These are phyloP conservation scores for Terrapene triunguis DNA, from an alignment of 2,113 vertebrate genomes.

Conservation along the genomic window DNA sequence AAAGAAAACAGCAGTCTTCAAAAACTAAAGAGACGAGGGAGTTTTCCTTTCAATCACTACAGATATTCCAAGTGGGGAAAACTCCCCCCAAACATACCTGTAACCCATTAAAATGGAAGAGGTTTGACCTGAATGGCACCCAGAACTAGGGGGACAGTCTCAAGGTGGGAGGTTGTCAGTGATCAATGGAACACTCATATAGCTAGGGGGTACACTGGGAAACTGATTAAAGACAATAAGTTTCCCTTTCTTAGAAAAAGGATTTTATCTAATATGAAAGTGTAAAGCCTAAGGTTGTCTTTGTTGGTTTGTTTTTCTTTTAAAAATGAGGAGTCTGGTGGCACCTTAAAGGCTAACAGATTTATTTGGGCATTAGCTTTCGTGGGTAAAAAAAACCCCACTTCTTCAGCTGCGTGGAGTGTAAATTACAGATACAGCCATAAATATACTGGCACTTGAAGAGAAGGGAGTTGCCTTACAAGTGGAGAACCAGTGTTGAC, in stretches of 20 bases:
- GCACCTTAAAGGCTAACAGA: too few species aligned
- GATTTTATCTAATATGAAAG: not conserved
- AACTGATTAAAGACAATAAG: not conserved
- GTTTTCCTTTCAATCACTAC: not conserved
- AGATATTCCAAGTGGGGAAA: not conserved
- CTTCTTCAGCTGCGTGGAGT: too few species aligned
- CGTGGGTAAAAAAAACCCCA: too few species aligned
- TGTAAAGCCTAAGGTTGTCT: not conserved
- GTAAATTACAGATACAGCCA: too few species aligned
- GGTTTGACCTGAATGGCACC: not conserved
- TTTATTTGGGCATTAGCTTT: too few species aligned
- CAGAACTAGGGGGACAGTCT: not conserved
- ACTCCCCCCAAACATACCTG: too few species aligned
- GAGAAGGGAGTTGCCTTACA: too few species aligned
- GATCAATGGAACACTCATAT: not conserved
- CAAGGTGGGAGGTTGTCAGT: not conserved
- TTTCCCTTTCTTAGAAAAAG: not conserved
- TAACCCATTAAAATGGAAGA: not conserved
- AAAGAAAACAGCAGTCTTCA: too few species aligned
- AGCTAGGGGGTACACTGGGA: not conserved
- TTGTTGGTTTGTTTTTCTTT: not conserved
- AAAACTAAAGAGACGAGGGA: not conserved
- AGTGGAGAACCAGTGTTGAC: too few species aligned
- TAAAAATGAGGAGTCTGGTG: too few species aligned
- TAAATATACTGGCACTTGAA: too few species aligned